Base-by-base conservation (phyloP, 1,140 invertebrate species). In the Drosophila setifemur region DNA sequence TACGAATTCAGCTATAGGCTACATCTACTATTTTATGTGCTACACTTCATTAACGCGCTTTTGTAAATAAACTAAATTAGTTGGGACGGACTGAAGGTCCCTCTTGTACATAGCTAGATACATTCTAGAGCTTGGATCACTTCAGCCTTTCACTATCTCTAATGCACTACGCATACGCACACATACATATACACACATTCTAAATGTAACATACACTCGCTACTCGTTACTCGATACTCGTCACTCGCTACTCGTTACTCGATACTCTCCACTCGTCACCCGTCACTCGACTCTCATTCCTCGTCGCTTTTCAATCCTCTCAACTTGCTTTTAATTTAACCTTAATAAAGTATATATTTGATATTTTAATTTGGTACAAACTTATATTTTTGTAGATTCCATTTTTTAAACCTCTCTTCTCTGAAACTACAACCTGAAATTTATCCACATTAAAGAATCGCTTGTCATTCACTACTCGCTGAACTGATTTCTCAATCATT, bases 91-190 rank as follows among this genome's bases (percentile, higher is more conserved):
- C 21, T 14, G 29, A n/a, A 25, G 23, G 18, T 39, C 33, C 21
- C 19, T 18, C 8, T 45, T 54, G 45, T 70, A 60, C 26, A 61
- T 61, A 63, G 55, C 16, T 48, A 40, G 53, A 23, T 35, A 21
- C 9, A 11, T 48, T 16, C 23, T 42, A 58, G 23, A 52, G 67
- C 45, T 37, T 71, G 42, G 19, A 60, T 28, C 67, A 71, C 66
- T 71, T 71, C 40, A 50, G 31, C 21, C 68, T 71, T 40, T 71
- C 68, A 71, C 68, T 72, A 28, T 72, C 40, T 72, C 67, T 71
- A 71, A 53, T 19, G 55, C 68, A 71, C 54, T 69, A 23, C 54
- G 48, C 66, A 61, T 61, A 72, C 43, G 44, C 28, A 70, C 37
- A 57, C 53, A 42, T 69, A 40, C 45, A 47, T 28, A 70, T 29